Conservation (phyloP, 2,888 invertebrate genomes). For the Amphipyra berbera region DNA sequence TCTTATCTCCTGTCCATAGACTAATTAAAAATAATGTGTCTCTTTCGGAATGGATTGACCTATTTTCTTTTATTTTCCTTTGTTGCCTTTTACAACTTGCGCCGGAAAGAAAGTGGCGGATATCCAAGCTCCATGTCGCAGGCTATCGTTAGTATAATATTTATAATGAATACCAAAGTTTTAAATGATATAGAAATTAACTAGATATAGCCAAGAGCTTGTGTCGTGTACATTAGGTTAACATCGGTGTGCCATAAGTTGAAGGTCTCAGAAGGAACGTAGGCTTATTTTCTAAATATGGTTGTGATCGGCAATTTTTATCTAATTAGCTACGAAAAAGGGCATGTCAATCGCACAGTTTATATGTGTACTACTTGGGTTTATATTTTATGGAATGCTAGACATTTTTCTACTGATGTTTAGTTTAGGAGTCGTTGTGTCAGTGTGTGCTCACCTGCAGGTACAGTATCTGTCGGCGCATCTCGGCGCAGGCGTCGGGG, state of each 20-base stretch:
- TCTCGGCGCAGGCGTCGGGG: slow-evolving; percentile 93
- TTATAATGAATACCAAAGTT: not conserved
- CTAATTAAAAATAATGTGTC: not conserved
- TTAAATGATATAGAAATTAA: not conserved
- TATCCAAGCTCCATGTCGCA: not conserved
- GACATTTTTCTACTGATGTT: too few relatives aligned
- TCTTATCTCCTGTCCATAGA: slow-evolving; percentile 12
- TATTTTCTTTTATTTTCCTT: not conserved
- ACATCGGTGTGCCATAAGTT: not conserved
- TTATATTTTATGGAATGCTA: too few relatives aligned
- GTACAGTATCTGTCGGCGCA: slow-evolving; percentile 95
- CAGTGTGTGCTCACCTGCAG: slow-evolving; percentile 90
- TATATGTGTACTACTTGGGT: too few relatives aligned
- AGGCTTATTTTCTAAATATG: slow-evolving; percentile 8
- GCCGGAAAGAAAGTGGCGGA: not conserved
- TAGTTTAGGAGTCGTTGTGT: not conserved
- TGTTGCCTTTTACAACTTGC: not conserved
- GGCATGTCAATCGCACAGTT: not conserved
- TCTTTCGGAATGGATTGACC: not conserved
- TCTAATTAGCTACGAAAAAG: not conserved
- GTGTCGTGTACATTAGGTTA: not conserved
- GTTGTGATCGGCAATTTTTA: slow-evolving; percentile 4
- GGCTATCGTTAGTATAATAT: not conserved
- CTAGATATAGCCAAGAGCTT: not conserved
- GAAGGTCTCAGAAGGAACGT: not conserved